Percentiles rank a stretch among this genome's conserved stretches.
Conservation (phyloP, 1,140 invertebrate species). For the Vanessa atalanta region DNA sequence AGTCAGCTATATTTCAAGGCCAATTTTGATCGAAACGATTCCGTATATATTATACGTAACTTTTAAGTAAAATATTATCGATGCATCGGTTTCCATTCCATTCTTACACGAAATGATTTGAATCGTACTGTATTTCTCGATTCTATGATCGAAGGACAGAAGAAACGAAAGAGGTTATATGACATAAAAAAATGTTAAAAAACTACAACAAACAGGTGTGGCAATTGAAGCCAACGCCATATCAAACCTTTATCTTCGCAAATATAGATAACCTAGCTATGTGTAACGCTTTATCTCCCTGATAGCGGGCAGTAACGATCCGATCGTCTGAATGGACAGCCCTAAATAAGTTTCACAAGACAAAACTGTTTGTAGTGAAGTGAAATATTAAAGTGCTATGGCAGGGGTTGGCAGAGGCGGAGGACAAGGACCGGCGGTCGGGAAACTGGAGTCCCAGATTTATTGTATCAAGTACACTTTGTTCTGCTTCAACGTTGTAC, state of each 20-base stretch:
- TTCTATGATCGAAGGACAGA: no score
- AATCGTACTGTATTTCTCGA: no score
- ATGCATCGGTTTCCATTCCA: no score
- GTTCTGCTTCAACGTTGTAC: slow-evolving; percentile 86
- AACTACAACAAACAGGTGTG: slow-evolving; percentile 59
- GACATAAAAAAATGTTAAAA: neutral
- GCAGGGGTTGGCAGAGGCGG: slow-evolving; percentile 69
- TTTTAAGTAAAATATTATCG: no score
- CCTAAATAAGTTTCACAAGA: slow-evolving; percentile 39
- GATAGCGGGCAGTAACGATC: slow-evolving; percentile 66
- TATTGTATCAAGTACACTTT: slow-evolving; percentile 86
- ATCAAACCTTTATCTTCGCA: slow-evolving; percentile 70
- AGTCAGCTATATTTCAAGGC: no score
- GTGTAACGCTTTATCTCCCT: slow-evolving; percentile 57
- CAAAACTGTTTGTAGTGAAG: slow-evolving; percentile 51
- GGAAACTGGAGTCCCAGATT: slow-evolving; percentile 84
- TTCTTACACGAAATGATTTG: no score
- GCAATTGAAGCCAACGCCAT: slow-evolving; percentile 57
- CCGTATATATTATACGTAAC: no score
- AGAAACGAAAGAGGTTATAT: neutral
- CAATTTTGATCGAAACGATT: no score
- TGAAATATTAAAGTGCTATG: slow-evolving; percentile 65
- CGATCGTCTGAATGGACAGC: slow-evolving; percentile 54
- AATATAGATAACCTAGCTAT: slow-evolving; percentile 76
- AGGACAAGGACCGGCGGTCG: slow-evolving; percentile 70